Evolutionary conservation across 2,888 invertebrate species (phyloP).

Genomic region (Phasia obesa): DNA sequence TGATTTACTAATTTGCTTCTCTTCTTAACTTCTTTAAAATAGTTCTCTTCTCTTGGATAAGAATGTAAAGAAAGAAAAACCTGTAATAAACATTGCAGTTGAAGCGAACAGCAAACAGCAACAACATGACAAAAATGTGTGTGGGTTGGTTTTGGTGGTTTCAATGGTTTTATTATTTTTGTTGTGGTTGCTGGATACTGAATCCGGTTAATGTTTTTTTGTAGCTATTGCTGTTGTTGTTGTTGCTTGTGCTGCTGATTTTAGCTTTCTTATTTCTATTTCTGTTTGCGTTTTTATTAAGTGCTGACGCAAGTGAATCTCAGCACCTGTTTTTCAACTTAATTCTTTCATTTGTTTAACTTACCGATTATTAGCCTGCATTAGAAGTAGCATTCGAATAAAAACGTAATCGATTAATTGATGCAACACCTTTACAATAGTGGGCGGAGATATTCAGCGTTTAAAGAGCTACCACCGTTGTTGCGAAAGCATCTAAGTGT

Average conservation of each 20-base stretch:
- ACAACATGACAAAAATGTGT: constrained; percentile 34
- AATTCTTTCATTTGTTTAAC: constrained; percentile 13
- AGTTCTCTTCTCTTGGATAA: constrained; percentile 13
- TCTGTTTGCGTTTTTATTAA: constrained; percentile 41
- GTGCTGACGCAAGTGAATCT: constrained; percentile 68
- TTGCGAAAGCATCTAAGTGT: too few relatives aligned
- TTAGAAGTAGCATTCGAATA: background rate
- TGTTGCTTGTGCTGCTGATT: constrained; percentile 8
- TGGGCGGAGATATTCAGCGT: too few relatives aligned
- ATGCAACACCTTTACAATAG: too few relatives aligned
- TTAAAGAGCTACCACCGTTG: too few relatives aligned
- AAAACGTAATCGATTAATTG: too few relatives aligned
- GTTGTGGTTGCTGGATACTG: constrained; percentile 37
- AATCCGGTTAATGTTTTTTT: constrained; percentile 64
- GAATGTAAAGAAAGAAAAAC: background rate
- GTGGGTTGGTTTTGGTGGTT: constrained; percentile 57
- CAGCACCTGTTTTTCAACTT: constrained; percentile 65
- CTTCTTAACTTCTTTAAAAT: constrained; percentile 28
- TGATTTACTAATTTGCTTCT: constrained; percentile 36
- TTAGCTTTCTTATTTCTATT: constrained; percentile 37
- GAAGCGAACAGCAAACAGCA: background rate
- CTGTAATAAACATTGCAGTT: background rate
- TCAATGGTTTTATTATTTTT: constrained; percentile 53
- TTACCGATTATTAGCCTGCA: constrained; percentile 22
- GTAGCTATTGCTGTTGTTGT: constrained; percentile 13